Evolutionary conservation across 2,797 vertebrate genomes (phyloP), one percentile per base, ranked within the genome.

Genomic region (Tauraco hartlaubi): DNA sequence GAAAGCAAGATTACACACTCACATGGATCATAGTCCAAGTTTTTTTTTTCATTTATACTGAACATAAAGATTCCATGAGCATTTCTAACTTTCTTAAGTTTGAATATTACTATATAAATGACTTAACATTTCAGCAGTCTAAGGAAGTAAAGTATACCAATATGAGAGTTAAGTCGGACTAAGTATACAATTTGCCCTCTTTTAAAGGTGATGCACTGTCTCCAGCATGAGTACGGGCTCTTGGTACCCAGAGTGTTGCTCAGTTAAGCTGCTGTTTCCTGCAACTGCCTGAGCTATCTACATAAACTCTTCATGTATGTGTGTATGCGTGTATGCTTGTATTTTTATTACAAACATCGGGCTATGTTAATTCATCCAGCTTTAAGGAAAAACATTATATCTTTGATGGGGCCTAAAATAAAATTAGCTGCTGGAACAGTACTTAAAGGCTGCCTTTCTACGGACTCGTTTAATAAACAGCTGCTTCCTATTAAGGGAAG

Each of bases 401-500:
- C 31, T 81, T 82, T 72, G 31, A 28, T 55, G 20, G 33, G 37
- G 25, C 62, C 29, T 83, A 64, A 76, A 85, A 76, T 56, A 7
- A 85, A 94, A 91, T 78, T 76, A 43, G 21, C 31, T 74, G 6
- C 73, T 92, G 92, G 73, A 69, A 90, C 7, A 41, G 19, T 44
- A 31, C 12, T 86, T 78, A 90, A 58, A 80, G 79, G 29, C 35
- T 41, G 10, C 9, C 80, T 85, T 78, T 75, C 58, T 75, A 16
- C 21, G 35, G 12, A 11, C 37, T 84, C 55, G 7, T 64, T 76
- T 75, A 90, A 88, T 54, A 33, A 94, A 54, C 69, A 93, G 69
- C 58, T 92, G 85, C 61, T 93, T 95, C 79, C 78, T 92, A 55
- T 48, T 22, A 84, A 78, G 63, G 77, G 52, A 92, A 93, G 62